Base-by-base conservation (phyloP, 2,888 invertebrate genomes). In the Sinhomidia bicolor region DNA sequence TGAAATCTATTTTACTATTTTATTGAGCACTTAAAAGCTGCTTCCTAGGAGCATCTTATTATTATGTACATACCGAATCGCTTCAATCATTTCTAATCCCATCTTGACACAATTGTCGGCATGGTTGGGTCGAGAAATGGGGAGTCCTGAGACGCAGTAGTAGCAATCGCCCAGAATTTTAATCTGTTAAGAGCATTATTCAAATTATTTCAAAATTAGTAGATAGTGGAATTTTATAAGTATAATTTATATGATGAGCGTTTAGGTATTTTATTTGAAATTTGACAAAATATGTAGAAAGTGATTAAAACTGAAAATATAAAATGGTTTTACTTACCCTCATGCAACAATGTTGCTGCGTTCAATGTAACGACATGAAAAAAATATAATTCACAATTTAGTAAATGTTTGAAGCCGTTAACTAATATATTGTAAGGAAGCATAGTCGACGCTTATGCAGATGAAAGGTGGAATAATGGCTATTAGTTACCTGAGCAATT, bases 121-220 rank as follows among this genome's bases (percentile, higher is more conserved):
- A 93, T 98, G 98, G 94, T 98, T 98, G 0, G 98, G 98, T 85
- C 98, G 94, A 6, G 98, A 98, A 36, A 98, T 96, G 0, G 98
- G 98, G 92, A 98, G 95, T 0, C 98, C 98, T 0, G 97, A 97
- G 9, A 98, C 98, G 93, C 98, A 98, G 94, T 98, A 98, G 94
- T 99, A 99, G 93, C 98, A 99, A 94, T 99, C 98, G 0, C 98
- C 98, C 6, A 99, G 95, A 92, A 99, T 98, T 95, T 99, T 99
- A 93, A 99, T 99, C 82, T 98, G 95, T 96, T 98, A 96, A 93
- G 98, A 98, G 10, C 20, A 7, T 93, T 5, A 41, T n/a, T n/a
- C n/a, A n/a, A n/a, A n/a, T n/a, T n/a, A n/a, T n/a, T n/a, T n/a
- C n/a, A n/a, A n/a, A n/a, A n/a, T n/a, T n/a, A n/a, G n/a, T n/a